A percentile compares a stretch with the other conserved stretches of the same genome.
Conservation (phyloP, 2,797 vertebrate genomes). For the Chrosomus eos region DNA sequence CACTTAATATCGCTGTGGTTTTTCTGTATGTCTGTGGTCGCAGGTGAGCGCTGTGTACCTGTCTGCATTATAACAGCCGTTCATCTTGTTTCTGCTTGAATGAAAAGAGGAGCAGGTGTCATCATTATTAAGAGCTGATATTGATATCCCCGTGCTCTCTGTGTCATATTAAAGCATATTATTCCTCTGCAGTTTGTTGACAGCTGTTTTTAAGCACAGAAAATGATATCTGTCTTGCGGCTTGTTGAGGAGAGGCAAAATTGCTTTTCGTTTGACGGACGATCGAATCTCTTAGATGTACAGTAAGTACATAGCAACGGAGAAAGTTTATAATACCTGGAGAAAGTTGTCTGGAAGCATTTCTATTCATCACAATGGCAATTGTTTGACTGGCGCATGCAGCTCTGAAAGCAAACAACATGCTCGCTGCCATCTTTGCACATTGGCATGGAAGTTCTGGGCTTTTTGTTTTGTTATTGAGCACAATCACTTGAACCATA, state of each 20-base stretch:
- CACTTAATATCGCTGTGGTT: slow-evolving; percentile 43
- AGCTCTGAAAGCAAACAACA: neutral
- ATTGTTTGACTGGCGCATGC: neutral
- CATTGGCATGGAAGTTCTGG: neutral
- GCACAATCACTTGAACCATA: neutral
- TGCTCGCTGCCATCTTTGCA: neutral
- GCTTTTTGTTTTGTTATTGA: neutral
- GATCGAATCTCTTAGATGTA: neutral
- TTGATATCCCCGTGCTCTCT: neutral
- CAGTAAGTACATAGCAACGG: neutral
- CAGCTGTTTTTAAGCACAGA: slow-evolving; percentile 10
- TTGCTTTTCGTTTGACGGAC: neutral
- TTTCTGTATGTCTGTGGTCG: slow-evolving; percentile 46
- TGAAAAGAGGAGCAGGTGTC: slow-evolving; percentile 39
- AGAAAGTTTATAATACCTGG: neutral
- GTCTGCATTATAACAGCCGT: slow-evolving; percentile 47
- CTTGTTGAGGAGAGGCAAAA: neutral
- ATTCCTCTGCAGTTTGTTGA: neutral
- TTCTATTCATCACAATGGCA: neutral
- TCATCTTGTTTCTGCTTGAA: slow-evolving; percentile 19
- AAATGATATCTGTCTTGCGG: neutral
- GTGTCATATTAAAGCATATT: slow-evolving; percentile 28
- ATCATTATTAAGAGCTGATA: slow-evolving; percentile 21
- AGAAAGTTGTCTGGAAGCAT: neutral
- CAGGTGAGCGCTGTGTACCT: slow-evolving; percentile 37